phyloP scores from a whole-genome alignment of 1,140 invertebrate genomes.

The Caenorhabditis remanei region DNA sequence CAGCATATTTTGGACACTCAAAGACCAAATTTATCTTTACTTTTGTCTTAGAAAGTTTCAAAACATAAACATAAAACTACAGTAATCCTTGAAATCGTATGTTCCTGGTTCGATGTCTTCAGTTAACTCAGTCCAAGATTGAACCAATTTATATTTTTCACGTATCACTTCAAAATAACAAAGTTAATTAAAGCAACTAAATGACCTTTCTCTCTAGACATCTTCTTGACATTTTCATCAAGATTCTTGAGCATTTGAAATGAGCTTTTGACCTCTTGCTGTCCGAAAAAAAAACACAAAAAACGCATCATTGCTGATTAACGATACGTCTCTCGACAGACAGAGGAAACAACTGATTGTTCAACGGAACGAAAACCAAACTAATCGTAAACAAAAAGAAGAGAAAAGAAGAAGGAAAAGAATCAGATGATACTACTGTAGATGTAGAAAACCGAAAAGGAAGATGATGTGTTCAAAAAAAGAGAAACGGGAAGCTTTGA shows the following conservation, averaged over 20 bases:
- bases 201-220: no score
- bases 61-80: no score
- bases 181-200: background rate
- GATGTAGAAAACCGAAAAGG: background rate
- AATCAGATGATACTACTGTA: background rate
- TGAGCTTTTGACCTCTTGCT: conserved; percentile 36
- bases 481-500: background rate
- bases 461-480: background rate
- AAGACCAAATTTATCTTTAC: background rate
- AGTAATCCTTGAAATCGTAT: no score
- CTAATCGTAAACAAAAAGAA: background rate
- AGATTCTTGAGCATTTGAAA: background rate
- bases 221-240: no score
- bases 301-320: conserved; percentile 1
- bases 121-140: no score
- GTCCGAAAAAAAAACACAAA: background rate
- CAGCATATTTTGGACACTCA: background rate
- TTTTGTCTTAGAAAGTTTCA: background rate
- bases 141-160: no score
- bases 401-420: background rate
- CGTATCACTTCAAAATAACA: background rate
- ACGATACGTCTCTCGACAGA: background rate
- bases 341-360: conserved; percentile 25
- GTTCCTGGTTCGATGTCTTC: no score
- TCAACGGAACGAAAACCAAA: background rate